Conservation (phyloP, 2,797 vertebrate species). For the Mycteria americana region DNA sequence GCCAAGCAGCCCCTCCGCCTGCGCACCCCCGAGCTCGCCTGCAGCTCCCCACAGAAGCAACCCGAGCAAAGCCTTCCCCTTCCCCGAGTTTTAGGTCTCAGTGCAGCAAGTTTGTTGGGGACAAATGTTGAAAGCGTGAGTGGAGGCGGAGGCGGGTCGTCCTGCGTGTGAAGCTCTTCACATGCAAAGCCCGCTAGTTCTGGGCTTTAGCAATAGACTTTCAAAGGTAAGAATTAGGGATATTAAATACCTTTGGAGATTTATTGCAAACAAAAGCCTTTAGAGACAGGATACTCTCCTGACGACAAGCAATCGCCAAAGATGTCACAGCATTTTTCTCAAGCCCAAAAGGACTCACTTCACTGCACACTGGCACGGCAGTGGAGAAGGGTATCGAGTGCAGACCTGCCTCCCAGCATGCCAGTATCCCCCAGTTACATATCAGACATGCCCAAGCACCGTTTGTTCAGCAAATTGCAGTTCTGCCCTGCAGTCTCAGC, state of each 20-base stretch:
- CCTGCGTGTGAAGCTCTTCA: neutral
- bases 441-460: fast-evolving
- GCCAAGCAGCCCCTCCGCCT: neutral
- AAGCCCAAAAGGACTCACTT: neutral
- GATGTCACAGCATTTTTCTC: neutral
- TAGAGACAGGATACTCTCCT: neutral
- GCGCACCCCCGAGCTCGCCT: neutral
- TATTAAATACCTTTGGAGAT: neutral
- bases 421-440: neutral
- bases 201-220: neutral
- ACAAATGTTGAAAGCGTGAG: fast-evolving
- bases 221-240: neutral
- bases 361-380: neutral
- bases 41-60: neutral
- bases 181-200: too few relatives aligned
- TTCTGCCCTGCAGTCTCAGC: neutral
- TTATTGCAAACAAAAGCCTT: neutral
- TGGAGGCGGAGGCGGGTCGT: neutral
- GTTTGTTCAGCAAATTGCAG: neutral
- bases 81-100: neutral
- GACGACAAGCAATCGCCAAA: neutral
- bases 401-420: neutral
- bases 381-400: neutral
- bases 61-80: neutral
- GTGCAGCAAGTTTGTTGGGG: neutral